These are phyloP conservation scores for Steinernema feltiae DNA, from an alignment of 1,140 invertebrate species.

Conservation along the genomic window DNA sequence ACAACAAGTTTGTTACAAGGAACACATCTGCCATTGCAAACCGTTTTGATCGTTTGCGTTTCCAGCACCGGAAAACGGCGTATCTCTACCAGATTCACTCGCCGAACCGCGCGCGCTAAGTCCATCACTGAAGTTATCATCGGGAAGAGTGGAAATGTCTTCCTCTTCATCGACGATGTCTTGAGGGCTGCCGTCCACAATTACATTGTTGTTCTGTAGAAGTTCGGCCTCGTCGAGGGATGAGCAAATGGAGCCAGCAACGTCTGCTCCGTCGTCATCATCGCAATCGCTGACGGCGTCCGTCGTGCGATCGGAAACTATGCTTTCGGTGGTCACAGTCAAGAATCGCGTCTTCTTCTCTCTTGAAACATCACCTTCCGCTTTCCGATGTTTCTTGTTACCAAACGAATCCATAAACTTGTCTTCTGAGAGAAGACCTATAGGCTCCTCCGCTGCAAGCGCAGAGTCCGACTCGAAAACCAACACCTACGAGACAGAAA, in stretches of 20 bases:
- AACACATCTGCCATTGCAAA: slow-evolving; percentile 25
- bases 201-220: background rate
- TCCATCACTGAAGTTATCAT: slow-evolving; percentile 77
- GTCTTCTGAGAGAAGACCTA: slow-evolving; percentile 49
- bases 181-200: slow-evolving; percentile 59
- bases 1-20: background rate
- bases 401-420: slow-evolving; percentile 45
- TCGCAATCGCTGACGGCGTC: slow-evolving; percentile 49
- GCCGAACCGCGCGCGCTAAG: slow-evolving; percentile 76
- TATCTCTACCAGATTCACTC: slow-evolving; percentile 85
- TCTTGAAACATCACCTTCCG: slow-evolving; percentile 19
- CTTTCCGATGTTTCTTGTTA: slow-evolving; percentile 23
- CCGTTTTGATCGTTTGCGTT: slow-evolving; percentile 27
- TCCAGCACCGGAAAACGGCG: slow-evolving; percentile 70
- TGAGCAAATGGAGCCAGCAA: slow-evolving; percentile 16
- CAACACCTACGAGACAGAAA: background rate
- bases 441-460: background rate
- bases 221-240: background rate
- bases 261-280: slow-evolving; percentile 39
- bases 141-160: slow-evolving; percentile 61
- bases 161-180: slow-evolving; percentile 76
- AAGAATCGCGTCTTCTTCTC: slow-evolving; percentile 53
- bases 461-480: background rate
- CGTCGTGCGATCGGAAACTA: slow-evolving; percentile 51
- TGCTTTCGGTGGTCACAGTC: slow-evolving; percentile 44